Conservation (phyloP, 2,113 vertebrate genomes). For the Cacatua alba region DNA sequence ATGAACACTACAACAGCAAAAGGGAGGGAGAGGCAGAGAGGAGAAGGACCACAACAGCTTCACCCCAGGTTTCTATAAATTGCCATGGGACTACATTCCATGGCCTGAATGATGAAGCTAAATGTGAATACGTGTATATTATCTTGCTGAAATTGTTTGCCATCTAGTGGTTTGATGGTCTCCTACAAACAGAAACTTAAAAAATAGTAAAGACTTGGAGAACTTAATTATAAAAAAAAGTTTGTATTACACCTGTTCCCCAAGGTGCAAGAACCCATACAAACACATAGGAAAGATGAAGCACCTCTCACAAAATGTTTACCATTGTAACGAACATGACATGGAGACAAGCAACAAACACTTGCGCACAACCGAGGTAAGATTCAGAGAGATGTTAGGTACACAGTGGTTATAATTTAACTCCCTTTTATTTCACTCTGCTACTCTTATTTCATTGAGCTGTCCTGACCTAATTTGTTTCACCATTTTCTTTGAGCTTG, state of each 20-base stretch:
- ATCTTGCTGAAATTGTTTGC: constrained; percentile 28
- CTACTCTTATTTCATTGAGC: rapidly evolving
- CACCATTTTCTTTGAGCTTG: not conserved
- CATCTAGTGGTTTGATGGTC: constrained; percentile 26
- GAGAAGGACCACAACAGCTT: not conserved
- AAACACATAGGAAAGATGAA: not conserved
- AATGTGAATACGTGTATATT: not conserved
- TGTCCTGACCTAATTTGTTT: not conserved
- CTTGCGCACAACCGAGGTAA: not conserved
- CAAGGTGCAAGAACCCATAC: not conserved
- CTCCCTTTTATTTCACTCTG: not conserved
- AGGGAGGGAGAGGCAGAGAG: not conserved
- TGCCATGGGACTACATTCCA: not conserved
- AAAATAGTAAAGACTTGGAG: not conserved
- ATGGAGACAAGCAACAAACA: not conserved
- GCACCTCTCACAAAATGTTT: rapidly evolving
- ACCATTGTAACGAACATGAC: not conserved
- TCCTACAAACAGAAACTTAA: not conserved
- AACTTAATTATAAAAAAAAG: not conserved
- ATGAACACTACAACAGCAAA: not conserved
- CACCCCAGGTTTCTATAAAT: not conserved
- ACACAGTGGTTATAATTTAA: not conserved
- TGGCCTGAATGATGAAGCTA: not conserved
- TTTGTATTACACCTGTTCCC: not conserved
- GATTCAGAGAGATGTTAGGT: not conserved